Base-by-base conservation (phyloP, 1,140 invertebrate species). In the Drosophila nikananu region DNA sequence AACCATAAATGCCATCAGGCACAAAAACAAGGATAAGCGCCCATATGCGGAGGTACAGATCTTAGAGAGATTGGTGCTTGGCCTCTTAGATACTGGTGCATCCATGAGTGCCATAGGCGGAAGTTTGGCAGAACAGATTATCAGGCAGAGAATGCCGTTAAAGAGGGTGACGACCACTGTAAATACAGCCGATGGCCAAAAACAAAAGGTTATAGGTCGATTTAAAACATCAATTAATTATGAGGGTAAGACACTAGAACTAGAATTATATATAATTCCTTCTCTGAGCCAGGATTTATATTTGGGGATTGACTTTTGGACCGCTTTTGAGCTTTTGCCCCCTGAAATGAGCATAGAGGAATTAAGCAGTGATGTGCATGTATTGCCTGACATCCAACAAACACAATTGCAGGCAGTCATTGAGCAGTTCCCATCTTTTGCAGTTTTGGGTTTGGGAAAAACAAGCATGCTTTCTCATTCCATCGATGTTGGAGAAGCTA, bases 201-300 rank as follows among this genome's bases (percentile, higher is more conserved):
- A 27, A 23, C 55, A 39, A 27, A 41, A n/a, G n/a, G 46, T 49
- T 3, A 17, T 42, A 10, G 41, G 41, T 2, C 17, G 41, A 9
- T 42, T 42, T n/a, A n/a, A 10, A 10, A 42, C 41, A 8, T 17
- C 23, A 5, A 9, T 58, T 12, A 17, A 27, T 37, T 37, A 58
- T 19, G 55, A 41, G 23, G 37, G 9, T 6, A 41, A n/a, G 9
- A 25, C 23, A 42, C 41, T 13, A 23, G n/a, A 52, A 21, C 19
- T 52, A 19, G 61, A 25, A n/a, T 17, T 41, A 10, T 19, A 41
- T 25, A n/a, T 58, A 2, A 58, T 57, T 39, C 54, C 35, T 12
- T 39, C 54, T 5, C 10, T 25, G 15, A 57, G 54, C 1, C 30
- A 32, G 10, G 9, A 32, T 2, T 10, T 32, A 32, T 32, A 32